Base-by-base conservation (phyloP, 2,888 invertebrate genomes). In the Rhabditoides inermis region DNA sequence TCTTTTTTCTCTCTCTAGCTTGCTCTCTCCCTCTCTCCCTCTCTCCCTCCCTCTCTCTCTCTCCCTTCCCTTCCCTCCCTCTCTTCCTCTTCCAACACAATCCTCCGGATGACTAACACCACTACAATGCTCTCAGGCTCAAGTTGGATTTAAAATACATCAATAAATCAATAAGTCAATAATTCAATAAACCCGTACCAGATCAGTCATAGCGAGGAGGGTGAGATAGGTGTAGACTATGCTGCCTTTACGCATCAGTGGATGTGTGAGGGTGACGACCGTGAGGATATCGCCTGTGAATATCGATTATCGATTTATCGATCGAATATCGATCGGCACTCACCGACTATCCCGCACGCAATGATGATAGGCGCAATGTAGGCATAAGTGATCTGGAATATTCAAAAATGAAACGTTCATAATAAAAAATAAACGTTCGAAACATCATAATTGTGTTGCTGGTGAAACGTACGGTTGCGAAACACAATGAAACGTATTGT, bases 231-330 rank as follows among this genome's bases (percentile, higher is more conserved):
- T 77, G 69, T 79, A 81, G 46, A 80, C 79, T 40, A 80, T 79
- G 27, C 79, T 78, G 26, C 60, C 47, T 48, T 60, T 63, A 51
- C 79, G 76, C 41, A 81, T 71, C 37, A 77, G 74, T 1, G 80
- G 80, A 55, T 80, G 72, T 1, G 79, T 79, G 30, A 81, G 72
- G 10, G 81, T 80, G 48, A 78, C 75, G 20, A 81, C 73, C 50
- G 80, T 81, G 37, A 80, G 70, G 26, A 79, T 60, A 61, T 81
- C 81, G 6, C 80, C n/a, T n/a, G n/a, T n/a, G n/a, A n/a, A n/a
- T n/a, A n/a, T n/a, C n/a, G n/a, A n/a, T n/a, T n/a, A n/a, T n/a
- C n/a, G n/a, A n/a, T n/a, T n/a, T n/a, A n/a, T n/a, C n/a, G n/a
- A n/a, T n/a, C n/a, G n/a, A n/a, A n/a, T n/a, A n/a, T n/a, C n/a